Base-by-base conservation (phyloP, 1,140 invertebrate genomes). In the Eurosta solidaginis region DNA sequence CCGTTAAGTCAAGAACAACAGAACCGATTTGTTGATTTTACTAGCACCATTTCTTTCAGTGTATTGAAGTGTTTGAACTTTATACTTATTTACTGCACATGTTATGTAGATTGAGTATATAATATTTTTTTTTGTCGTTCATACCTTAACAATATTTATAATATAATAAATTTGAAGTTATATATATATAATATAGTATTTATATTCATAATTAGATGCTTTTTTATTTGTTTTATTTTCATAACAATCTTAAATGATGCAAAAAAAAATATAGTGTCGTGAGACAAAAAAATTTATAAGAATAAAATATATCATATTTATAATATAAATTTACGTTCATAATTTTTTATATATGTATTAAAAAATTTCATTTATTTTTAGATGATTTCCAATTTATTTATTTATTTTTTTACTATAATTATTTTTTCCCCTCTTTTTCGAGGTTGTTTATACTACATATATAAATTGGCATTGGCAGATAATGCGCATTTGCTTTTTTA, bases 331-430 rank as follows among this genome's bases (percentile, higher is more conserved):
- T 33, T 50, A 76, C 33, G 12, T 50, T 47, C 20, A 27, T 75
- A 75, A 75, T 76, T 47, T 50, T 29, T 74, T 47, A 27, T 42
- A 47, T 44, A 45, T 47, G 42, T 45, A 45, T 45, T 33, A 44
- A 68, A 74, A 74, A 45, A 74, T 27, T 9, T 7, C 17, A 17
- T 17, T 45, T 45, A 7, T 9, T 45, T 45, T 7, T 7, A 7
- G 17, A 45, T 45, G 7, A 17, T 45, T 17, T 45, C 17, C 44
- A 17, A 7, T 45, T 36, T 22, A 75, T 49, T 91, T 94, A 99
- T 93, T 99, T 99, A 81, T 95, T 97, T 68, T 54, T 54, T 40
- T 40, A 40, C 33, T 68, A 68, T 68, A 68, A 40, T 68, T 68
- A 68, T 68, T 29, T 68, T 40, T 68, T 29, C 36, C 10, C 33